These are phyloP conservation scores for Drosophila rhopaloa DNA, from an alignment of 1,140 invertebrate species.

Conservation along the genomic window DNA sequence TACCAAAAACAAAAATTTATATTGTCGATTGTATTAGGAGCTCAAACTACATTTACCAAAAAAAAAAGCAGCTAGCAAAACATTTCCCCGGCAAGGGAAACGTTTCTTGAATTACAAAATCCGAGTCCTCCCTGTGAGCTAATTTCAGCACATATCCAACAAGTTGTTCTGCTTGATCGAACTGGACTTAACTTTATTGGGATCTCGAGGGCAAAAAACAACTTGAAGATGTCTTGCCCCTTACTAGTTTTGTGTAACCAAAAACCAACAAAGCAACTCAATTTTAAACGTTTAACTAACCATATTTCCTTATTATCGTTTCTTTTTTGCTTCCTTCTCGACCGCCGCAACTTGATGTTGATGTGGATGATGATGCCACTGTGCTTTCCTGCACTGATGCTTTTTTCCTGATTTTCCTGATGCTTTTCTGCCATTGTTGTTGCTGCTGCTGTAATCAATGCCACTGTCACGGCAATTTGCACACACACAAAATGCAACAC, in stretches of 20 bases:
- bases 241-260: constrained; percentile 11
- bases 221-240: constrained; percentile 15
- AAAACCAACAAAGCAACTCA: constrained; percentile 61
- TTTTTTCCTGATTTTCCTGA: constrained; percentile 21
- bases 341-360: constrained; percentile 33
- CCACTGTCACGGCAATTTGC: constrained; percentile 81
- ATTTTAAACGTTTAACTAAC: constrained; percentile 82
- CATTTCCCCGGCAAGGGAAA: neutral
- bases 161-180: constrained; percentile 37
- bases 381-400: constrained; percentile 4
- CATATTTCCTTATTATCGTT: constrained; percentile 79
- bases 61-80: neutral
- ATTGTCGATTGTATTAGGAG: no score
- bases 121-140: constrained; percentile 2
- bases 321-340: constrained; percentile 36
- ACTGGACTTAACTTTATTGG: constrained; percentile 34
- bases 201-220: constrained; percentile 18
- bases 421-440: constrained; percentile 36
- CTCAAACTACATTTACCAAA: neutral
- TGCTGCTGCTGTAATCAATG: constrained; percentile 78
- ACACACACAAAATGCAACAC: constrained; percentile 80
- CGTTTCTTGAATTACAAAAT: constrained; percentile 18
- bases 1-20: neutral
- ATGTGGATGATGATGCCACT: constrained; percentile 14
- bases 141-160: constrained; percentile 29